Conservation (phyloP, 2,113 vertebrate species). For the Pionites leucogaster region DNA sequence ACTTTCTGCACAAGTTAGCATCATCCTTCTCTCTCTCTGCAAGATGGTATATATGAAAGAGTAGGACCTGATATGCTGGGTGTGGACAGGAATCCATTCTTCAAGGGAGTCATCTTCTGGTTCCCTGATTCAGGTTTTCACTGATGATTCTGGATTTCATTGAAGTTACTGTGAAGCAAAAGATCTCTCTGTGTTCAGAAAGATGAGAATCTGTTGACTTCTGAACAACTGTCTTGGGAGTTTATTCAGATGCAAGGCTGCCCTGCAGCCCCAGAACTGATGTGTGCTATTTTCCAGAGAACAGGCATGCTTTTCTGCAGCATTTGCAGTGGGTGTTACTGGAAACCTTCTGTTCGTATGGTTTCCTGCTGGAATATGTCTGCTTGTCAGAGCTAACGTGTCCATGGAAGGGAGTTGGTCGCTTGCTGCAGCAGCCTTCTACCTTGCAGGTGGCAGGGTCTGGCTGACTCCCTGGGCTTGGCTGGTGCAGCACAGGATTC, state of each 20-base stretch:
- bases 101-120: not conserved
- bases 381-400: not conserved
- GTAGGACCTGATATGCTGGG: not conserved
- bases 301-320: not conserved
- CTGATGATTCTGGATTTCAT: not conserved
- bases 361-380: not conserved
- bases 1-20: not conserved
- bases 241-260: not conserved
- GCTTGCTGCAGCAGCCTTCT: not conserved
- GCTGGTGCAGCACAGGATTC: not conserved
- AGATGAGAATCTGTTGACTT: not conserved
- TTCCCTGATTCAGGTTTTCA: not conserved
- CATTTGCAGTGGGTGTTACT: not conserved
- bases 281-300: not conserved
- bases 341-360: not conserved
- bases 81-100: not conserved
- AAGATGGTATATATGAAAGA: not conserved
- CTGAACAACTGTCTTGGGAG: not conserved
- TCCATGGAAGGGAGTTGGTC: not conserved
- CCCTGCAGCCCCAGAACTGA: not conserved
- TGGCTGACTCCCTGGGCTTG: not conserved
- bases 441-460: not conserved
- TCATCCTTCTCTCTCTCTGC: not conserved
- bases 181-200: rapidly evolving
- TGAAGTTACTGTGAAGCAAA: not conserved